Evolutionary conservation across 2,888 invertebrate genomes (phyloP).

Genomic region (Dinocampus coccinellae): DNA sequence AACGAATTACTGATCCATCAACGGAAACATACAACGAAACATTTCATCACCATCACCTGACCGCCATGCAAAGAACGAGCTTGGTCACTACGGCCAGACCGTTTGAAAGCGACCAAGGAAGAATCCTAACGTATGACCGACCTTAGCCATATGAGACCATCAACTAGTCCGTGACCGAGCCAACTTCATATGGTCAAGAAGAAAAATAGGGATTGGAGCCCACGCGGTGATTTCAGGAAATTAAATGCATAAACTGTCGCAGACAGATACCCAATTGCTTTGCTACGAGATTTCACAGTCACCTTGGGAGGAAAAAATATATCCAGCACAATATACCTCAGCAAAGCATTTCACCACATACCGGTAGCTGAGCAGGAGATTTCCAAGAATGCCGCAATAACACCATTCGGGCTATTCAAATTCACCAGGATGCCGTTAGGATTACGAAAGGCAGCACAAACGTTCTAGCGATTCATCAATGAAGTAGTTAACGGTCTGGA

Average conservation of each 20-base stretch:
- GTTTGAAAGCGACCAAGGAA: constrained; percentile 49
- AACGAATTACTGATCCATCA: constrained; percentile 44
- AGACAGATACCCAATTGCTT: constrained; percentile 55
- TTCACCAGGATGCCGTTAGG: constrained; percentile 53
- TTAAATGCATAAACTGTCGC: constrained; percentile 51
- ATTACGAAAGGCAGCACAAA: constrained; percentile 54
- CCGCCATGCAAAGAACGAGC: constrained; percentile 53
- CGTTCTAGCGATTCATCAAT: constrained; percentile 47
- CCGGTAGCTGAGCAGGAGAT: constrained; percentile 54
- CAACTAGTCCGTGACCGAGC: constrained; percentile 61
- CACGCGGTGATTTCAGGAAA: constrained; percentile 62
- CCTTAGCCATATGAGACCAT: constrained; percentile 48
- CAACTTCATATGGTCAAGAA: constrained; percentile 61
- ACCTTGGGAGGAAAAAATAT: constrained; percentile 44
- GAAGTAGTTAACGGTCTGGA: constrained; percentile 42
- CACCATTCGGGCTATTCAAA: constrained; percentile 57
- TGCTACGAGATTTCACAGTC: constrained; percentile 53
- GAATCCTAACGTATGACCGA: constrained; percentile 55
- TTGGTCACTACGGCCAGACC: constrained; percentile 55
- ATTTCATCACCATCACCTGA: constrained; percentile 36
- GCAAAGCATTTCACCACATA: constrained; percentile 55
- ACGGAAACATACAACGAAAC: constrained; percentile 10
- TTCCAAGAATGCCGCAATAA: constrained; percentile 54
- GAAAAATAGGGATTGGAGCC: constrained; percentile 54
- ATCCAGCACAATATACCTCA: constrained; percentile 51